phyloP scores from a whole-genome alignment of 2,113 vertebrate species.

The Actenoides lindsayi region DNA sequence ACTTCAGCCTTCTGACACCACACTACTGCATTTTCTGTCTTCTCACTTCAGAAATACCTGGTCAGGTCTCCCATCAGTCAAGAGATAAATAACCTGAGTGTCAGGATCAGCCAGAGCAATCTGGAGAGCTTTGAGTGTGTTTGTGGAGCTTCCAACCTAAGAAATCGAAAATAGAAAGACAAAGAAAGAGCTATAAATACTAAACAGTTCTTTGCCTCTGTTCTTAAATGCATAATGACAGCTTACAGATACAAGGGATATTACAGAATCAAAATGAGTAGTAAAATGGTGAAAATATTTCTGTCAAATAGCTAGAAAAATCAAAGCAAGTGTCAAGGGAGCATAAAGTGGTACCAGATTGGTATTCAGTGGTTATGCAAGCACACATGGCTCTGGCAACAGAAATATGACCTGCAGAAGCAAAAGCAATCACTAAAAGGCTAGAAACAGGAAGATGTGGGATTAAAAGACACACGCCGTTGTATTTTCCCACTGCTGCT shows the following conservation, averaged over 20 bases:
- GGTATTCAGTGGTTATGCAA: neutral
- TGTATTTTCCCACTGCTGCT: neutral
- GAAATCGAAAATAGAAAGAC: neutral
- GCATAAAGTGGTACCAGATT: neutral
- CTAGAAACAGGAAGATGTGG: neutral
- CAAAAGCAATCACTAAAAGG: neutral
- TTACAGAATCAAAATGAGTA: neutral
- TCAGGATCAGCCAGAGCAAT: slow-evolving; percentile 77
- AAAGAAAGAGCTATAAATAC: neutral
- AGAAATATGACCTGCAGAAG: neutral
- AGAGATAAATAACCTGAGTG: slow-evolving; percentile 79
- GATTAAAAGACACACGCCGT: neutral
- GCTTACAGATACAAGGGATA: neutral
- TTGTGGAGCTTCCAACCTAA: slow-evolving; percentile 81
- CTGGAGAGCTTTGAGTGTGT: slow-evolving; percentile 78
- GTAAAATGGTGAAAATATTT: neutral
- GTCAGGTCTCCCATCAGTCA: slow-evolving; percentile 84
- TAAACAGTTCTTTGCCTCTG: neutral
- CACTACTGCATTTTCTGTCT: neutral
- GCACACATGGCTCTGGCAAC: neutral
- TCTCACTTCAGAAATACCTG: slow-evolving; percentile 74
- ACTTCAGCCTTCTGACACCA: neutral
- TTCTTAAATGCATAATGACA: neutral
- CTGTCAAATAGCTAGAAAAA: neutral
- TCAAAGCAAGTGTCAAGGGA: neutral